These are phyloP conservation scores for Drosophila burlai DNA, from an alignment of 1,140 invertebrate species.

Conservation along the genomic window DNA sequence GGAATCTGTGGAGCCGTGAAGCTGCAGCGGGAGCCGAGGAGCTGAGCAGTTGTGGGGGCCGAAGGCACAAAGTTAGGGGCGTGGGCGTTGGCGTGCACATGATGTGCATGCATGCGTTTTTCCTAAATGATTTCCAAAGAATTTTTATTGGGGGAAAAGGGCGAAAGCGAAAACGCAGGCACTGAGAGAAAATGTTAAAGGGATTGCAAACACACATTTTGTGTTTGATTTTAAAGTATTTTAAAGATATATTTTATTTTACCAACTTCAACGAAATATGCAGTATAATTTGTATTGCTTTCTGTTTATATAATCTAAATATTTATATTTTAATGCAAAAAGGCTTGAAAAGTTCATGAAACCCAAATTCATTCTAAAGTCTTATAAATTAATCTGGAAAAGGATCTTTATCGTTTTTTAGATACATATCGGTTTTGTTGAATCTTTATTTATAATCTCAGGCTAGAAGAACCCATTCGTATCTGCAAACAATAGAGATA, in stretches of 20 bases:
- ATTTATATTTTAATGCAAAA: not conserved
- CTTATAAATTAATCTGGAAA: not conserved
- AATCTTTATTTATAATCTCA: not conserved
- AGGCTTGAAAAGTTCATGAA: not conserved
- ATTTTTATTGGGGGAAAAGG: constrained; percentile 78
- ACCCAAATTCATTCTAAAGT: not conserved
- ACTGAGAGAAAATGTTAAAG: not conserved
- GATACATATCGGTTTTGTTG: not conserved
- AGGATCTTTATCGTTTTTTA: not conserved
- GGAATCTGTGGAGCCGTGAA: constrained; percentile 29
- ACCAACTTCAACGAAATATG: too few species aligned
- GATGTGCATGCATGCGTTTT: constrained; percentile 81
- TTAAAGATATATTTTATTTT: not conserved
- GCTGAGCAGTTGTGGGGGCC: not conserved
- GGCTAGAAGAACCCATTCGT: not conserved
- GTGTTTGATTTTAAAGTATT: not conserved
- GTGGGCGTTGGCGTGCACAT: constrained; percentile 64
- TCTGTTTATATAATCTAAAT: not conserved
- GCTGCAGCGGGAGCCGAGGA: not conserved
- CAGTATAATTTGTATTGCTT: not conserved
- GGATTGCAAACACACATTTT: too few species aligned
- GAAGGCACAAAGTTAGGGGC: not conserved
- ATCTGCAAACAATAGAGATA: not conserved
- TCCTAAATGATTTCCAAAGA: constrained; percentile 81
- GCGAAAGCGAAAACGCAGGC: constrained; percentile 43